Evolutionary conservation across 2,113 vertebrate species (phyloP).

Genomic region (Indicator indicator): DNA sequence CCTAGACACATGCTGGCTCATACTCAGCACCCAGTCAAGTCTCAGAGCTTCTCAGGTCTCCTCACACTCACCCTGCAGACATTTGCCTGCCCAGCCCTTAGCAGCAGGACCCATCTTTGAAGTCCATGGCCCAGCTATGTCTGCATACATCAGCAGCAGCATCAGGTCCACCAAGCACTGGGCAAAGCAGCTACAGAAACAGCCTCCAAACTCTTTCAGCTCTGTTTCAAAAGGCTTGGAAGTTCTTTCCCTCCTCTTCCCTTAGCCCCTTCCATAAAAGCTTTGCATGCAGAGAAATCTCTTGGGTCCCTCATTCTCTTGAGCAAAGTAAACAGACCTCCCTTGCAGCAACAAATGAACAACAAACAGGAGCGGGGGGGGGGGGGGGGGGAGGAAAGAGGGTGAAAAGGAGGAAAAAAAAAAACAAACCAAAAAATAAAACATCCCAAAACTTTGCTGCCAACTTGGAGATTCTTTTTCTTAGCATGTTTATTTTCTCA

Average conservation of each 20-base stretch:
- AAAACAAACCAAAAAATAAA: neutral
- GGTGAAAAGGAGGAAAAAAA: neutral
- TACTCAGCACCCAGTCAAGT: neutral
- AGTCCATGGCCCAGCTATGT: neutral
- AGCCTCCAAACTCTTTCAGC: neutral
- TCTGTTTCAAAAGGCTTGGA: conserved; percentile 38
- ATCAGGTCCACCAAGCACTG: neutral
- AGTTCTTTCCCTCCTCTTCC: conserved; percentile 20
- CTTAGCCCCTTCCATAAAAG: conserved; percentile 19
- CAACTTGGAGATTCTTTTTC: neutral
- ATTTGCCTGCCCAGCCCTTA: neutral
- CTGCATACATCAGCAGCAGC: neutral
- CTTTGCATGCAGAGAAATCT: conserved; percentile 53
- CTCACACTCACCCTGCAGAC: neutral
- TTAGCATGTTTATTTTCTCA: neutral
- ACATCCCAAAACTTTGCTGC: neutral
- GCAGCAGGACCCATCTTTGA: neutral
- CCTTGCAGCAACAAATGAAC: conserved; percentile 49
- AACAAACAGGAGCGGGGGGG: conserved; percentile 1
- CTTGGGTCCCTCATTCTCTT: conserved; percentile 63
- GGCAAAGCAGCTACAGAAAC: conserved; percentile 22
- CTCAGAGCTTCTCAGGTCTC: neutral
- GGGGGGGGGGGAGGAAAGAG: no score
- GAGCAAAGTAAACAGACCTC: conserved; percentile 67
- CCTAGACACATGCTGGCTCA: no score